These are phyloP conservation scores for Hyposoter dolosus DNA, from an alignment of 2,888 invertebrate species.

Conservation along the genomic window DNA sequence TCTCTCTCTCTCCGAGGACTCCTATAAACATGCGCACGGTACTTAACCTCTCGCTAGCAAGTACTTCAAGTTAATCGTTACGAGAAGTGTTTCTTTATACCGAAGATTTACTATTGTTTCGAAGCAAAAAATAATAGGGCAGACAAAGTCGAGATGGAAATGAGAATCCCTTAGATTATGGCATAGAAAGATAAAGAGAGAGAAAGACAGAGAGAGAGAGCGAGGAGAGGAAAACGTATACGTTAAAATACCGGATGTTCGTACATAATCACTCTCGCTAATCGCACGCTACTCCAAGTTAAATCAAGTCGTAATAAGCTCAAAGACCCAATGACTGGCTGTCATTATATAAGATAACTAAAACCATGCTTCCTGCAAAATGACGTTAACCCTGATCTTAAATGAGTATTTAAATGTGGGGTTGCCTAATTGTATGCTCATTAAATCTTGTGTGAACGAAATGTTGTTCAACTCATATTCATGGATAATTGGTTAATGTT, in stretches of 20 bases:
- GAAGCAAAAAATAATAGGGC: background rate
- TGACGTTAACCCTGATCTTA: constrained; percentile 3
- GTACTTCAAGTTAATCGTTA: constrained; percentile 3
- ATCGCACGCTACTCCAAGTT: constrained; percentile 15
- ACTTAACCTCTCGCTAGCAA: constrained; percentile 12
- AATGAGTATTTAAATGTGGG: constrained; percentile 17
- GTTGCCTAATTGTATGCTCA: constrained; percentile 5
- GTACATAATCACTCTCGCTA: constrained; percentile 24
- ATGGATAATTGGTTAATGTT: background rate
- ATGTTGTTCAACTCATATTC: background rate
- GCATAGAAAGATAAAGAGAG: background rate
- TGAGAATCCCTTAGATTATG: background rate
- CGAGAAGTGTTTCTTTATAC: background rate
- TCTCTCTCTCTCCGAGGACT: too few relatives aligned
- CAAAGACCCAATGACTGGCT: constrained; percentile 5
- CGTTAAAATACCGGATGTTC: constrained; percentile 6
- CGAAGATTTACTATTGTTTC: background rate
- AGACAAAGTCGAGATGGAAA: background rate
- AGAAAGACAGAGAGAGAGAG: background rate
- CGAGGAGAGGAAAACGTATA: background rate
- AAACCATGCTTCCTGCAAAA: background rate
- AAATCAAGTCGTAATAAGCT: constrained; percentile 23
- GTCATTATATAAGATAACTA: constrained; percentile 9
- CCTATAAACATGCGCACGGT: constrained; percentile 6
- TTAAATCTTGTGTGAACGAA: background rate